Evolutionary conservation across 2,113 vertebrate species (phyloP), one percentile per base, ranked within the genome.

Genomic region (Promerops cafer): DNA sequence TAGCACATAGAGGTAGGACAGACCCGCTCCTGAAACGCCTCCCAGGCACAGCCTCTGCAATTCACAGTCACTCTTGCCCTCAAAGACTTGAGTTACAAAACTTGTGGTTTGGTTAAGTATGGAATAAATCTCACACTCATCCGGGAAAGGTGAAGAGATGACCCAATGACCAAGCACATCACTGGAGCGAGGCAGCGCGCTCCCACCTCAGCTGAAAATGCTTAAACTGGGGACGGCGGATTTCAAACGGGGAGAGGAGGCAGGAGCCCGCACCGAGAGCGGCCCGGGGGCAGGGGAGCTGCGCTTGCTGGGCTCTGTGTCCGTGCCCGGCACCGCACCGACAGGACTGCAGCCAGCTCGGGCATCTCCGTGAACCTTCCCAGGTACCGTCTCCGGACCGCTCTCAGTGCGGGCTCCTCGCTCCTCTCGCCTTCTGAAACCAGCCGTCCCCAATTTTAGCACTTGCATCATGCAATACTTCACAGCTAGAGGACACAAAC

Each of bases 351-450:
- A 2, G 22, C 47, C 23, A 24, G n/a, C 82, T 5, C 26, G 52
- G 60, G 42, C 60, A 57, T 1, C 70, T 3, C 70, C 83, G n/a
- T 0, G 5, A 49, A 0, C 70, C 83, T 13, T 0, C 4, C 61
- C 83, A 11, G 52, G 13, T 3, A 21, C 4, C 26, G 82, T 1
- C 66, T 3, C 76, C 1, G 92, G 16, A 39, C 57, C 42, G 19
- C n/a, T 3, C 17, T 1, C 56, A 3, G 6, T 0, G 22, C 66
- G 3, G 2, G 22, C 1, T 13, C 18, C 2, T 1, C 19, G 13
- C 75, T 37, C 53, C 30, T 39, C 31, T 39, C 85, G 26, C 28
- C 45, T 4, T 3, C 37, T 4, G n/a, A 70, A 50, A 47, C 2
- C 30, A 54, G 22, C 18, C 50, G 37, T 6, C 28, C 31, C 18